A percentile compares a stretch with the other conserved stretches of the same genome.
phyloP scores from a whole-genome alignment of 1,140 invertebrate genomes.

The Dendroctonus ponderosae region DNA sequence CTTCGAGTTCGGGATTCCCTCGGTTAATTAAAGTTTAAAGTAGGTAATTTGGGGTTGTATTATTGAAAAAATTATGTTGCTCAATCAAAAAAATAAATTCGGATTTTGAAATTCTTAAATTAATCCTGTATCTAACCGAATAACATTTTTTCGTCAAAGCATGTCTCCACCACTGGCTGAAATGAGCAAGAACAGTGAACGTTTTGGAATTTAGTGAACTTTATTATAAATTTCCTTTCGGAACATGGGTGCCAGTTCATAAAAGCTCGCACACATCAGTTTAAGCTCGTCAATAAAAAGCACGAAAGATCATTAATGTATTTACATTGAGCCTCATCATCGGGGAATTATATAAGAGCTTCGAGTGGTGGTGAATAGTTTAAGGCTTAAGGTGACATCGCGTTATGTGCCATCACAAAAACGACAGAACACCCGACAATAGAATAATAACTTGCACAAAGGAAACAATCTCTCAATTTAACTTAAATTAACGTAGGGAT shows the following conservation, averaged over 20 bases:
- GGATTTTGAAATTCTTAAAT: no score
- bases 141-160: no score
- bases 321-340: background rate
- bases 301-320: constrained; percentile 10
- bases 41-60: no score
- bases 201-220: constrained; percentile 9
- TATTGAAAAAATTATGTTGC: no score
- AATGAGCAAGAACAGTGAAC: constrained; percentile 4
- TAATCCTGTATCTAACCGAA: no score
- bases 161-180: background rate
- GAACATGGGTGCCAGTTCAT: constrained; percentile 8
- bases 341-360: constrained; percentile 1
- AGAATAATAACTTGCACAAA: constrained; percentile 51
- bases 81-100: no score
- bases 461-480: constrained; percentile 52
- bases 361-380: constrained; percentile 3
- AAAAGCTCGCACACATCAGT: constrained; percentile 3
- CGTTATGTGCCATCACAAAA: constrained; percentile 6
- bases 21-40: no score
- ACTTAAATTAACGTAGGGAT: constrained; percentile 50
- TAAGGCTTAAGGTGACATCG: background rate
- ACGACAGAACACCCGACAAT: constrained; percentile 37
- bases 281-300: constrained; percentile 1
- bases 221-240: constrained; percentile 17
- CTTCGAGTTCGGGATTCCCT: no score